A percentile compares a stretch with the other conserved stretches of the same genome.
Evolutionary conservation across 2,797 vertebrate genomes (phyloP).

Genomic region (Furcifer pardalis): DNA sequence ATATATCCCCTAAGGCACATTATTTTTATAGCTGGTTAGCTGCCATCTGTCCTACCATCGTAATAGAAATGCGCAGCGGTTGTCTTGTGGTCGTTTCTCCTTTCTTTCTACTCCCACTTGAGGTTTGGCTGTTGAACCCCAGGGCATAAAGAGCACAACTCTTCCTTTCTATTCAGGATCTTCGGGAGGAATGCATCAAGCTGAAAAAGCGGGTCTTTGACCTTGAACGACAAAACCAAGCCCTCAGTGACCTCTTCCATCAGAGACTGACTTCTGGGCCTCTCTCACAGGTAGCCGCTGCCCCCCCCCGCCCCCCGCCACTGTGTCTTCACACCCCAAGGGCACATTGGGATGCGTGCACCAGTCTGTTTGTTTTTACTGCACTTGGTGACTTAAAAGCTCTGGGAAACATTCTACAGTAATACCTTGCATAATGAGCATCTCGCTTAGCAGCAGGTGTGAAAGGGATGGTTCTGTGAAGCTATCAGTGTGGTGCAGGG

Average conservation of each 20-base stretch:
- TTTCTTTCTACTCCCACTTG: background rate
- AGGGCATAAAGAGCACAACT: no score
- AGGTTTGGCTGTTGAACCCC: background rate
- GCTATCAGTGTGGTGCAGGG: background rate
- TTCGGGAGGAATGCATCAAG: slow-evolving; percentile 96
- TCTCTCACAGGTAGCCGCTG: slow-evolving; percentile 90
- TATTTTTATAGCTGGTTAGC: background rate
- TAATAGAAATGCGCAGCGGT: background rate
- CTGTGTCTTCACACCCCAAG: no score
- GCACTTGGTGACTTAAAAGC: no score
- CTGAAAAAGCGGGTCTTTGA: slow-evolving; percentile 96
- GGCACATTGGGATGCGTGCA: background rate
- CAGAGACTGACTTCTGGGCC: slow-evolving; percentile 88
- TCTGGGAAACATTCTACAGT: no score
- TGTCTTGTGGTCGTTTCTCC: background rate
- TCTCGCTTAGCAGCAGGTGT: no score
- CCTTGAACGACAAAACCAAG: slow-evolving; percentile 94
- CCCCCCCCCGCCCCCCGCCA: rapidly evolving
- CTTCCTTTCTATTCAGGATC: slow-evolving; percentile 79
- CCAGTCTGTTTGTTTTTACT: background rate
- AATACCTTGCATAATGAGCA: no score
- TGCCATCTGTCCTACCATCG: background rate
- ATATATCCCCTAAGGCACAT: background rate
- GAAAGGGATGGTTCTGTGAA: background rate
- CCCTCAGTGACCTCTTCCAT: slow-evolving; percentile 91